Conservation (phyloP, 2,113 vertebrate genomes). For the Sakesphorus luctuosus region DNA sequence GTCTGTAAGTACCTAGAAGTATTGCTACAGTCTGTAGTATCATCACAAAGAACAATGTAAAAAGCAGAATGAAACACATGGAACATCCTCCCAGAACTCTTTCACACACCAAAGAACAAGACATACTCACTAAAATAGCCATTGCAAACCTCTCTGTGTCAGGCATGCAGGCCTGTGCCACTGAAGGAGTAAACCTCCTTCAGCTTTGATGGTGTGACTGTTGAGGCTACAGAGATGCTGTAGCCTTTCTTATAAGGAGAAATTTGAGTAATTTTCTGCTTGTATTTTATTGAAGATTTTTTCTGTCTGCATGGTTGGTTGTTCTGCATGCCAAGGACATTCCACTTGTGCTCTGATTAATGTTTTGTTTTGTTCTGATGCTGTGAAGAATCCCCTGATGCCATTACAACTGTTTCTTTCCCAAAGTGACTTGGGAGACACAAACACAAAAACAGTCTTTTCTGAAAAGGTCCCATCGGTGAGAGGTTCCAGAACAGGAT, state of each 20-base stretch:
- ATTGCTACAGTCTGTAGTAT: neutral
- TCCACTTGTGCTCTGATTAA: neutral
- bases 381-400: neutral
- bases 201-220: neutral
- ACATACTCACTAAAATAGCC: neutral
- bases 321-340: constrained; percentile 13
- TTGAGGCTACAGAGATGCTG: neutral
- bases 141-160: neutral
- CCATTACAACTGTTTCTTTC: neutral
- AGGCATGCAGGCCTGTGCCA: neutral
- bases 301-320: constrained; percentile 39
- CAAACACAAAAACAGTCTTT: neutral
- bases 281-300: constrained; percentile 16
- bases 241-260: neutral
- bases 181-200: neutral
- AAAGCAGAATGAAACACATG: neutral
- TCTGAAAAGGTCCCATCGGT: neutral
- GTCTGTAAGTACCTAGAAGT: neutral
- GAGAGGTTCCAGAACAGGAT: neutral
- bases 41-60: neutral
- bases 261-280: neutral
- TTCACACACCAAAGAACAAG: constrained; percentile 40
- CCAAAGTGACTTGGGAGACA: neutral
- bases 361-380: neutral
- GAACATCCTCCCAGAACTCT: neutral